Evolutionary conservation across 2,888 invertebrate genomes (phyloP).

Genomic region (Tiliacea citrago): DNA sequence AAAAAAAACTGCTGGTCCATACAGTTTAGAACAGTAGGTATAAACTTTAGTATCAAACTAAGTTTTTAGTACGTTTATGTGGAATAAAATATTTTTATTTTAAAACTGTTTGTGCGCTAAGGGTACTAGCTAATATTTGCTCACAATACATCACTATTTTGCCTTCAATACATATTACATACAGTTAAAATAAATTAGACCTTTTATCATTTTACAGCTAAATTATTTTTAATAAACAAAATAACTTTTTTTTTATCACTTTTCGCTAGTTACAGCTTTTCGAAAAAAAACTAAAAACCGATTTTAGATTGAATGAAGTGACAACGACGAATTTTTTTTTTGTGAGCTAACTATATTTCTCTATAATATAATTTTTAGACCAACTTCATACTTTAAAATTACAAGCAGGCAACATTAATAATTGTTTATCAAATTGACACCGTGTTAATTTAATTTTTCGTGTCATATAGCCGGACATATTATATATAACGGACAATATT

Average conservation of each 20-base stretch:
- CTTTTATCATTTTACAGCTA: conserved; percentile 42
- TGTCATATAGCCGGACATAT: too few relatives aligned
- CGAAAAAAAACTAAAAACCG: not conserved
- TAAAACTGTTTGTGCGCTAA: not conserved
- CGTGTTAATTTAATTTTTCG: too few relatives aligned
- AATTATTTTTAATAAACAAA: conserved; percentile 31
- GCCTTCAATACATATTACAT: conserved; percentile 12
- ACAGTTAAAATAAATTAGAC: conserved; percentile 44
- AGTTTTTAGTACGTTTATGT: not conserved
- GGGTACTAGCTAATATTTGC: not conserved
- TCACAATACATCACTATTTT: conserved; percentile 1
- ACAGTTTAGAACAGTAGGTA: too few relatives aligned
- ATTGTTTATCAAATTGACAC: not conserved
- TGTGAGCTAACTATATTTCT: conserved; percentile 30
- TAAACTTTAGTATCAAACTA: too few relatives aligned
- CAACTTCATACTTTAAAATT: not conserved
- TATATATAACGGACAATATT: too few relatives aligned
- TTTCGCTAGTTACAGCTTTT: not conserved
- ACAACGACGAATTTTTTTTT: conserved; percentile 3
- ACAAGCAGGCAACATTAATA: not conserved
- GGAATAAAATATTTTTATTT: not conserved
- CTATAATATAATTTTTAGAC: conserved; percentile 18
- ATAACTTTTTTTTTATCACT: conserved; percentile 25
- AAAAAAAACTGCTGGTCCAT: too few relatives aligned
- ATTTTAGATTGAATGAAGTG: conserved; percentile 2